phyloP scores from a whole-genome alignment of 1,140 invertebrate genomes.

The Temnothorax longispinosus region DNA sequence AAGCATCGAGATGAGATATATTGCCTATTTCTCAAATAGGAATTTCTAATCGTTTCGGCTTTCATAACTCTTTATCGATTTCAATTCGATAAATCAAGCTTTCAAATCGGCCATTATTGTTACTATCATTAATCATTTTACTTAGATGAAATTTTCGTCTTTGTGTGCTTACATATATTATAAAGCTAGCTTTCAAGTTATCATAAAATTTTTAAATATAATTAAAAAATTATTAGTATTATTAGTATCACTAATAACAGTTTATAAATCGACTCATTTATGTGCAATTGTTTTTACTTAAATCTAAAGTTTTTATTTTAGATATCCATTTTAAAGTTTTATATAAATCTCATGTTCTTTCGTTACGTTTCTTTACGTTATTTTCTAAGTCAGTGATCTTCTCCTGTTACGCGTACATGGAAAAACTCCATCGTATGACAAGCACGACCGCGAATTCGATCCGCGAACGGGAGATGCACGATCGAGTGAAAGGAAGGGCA shows the following conservation, averaged over 20 bases:
- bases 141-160: not conserved
- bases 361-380: not conserved
- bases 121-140: slow-evolving; percentile 27
- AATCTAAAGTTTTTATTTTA: slow-evolving; percentile 10
- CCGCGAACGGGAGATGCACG: slow-evolving; percentile 34
- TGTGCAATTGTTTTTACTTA: not conserved
- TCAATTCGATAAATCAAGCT: not conserved
- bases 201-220: not conserved
- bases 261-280: not conserved
- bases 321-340: not conserved
- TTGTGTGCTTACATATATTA: not conserved
- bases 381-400: not conserved
- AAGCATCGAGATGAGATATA: slow-evolving; percentile 24
- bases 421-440: not conserved
- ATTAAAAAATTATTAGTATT: not conserved
- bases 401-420: not conserved
- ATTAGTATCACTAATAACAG: not conserved
- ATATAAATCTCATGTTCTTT: not conserved
- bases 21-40: slow-evolving; percentile 20
- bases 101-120: not conserved
- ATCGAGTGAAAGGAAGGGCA: slow-evolving; percentile 38
- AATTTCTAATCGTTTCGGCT: not conserved
- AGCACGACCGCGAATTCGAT: slow-evolving; percentile 54
- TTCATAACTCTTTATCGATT: not conserved
- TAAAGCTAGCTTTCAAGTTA: not conserved